These are phyloP conservation scores for Sinocyclocheilus grahami DNA, from an alignment of 2,113 vertebrate genomes.

Conservation along the genomic window DNA sequence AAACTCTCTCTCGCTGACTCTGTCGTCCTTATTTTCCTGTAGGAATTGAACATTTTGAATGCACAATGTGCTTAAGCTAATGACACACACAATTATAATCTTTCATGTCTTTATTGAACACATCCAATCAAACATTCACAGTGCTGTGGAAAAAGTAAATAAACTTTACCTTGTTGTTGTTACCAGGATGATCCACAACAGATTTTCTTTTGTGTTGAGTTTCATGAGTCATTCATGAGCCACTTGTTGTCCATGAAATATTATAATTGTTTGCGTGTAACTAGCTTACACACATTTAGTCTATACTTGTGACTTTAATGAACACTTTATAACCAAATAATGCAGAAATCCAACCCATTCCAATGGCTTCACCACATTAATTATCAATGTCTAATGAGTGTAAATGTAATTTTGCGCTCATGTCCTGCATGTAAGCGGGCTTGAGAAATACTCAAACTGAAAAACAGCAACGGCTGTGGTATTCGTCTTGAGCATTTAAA, in stretches of 20 bases:
- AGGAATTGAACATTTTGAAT: too few species aligned
- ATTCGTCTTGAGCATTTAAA: not conserved
- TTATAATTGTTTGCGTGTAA: not conserved
- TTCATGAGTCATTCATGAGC: too few species aligned
- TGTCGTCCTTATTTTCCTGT: too few species aligned
- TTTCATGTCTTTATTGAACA: not conserved
- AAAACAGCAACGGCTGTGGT: not conserved
- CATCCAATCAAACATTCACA: too few species aligned
- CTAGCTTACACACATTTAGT: not conserved
- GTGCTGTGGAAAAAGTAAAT: too few species aligned
- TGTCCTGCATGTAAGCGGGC: too few species aligned
- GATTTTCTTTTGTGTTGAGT: too few species aligned
- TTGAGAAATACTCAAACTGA: too few species aligned
- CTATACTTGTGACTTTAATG: not conserved
- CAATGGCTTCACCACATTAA: not conserved
- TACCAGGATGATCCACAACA: too few species aligned
- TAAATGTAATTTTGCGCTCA: too few species aligned
- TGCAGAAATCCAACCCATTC: not conserved
- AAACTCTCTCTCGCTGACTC: too few species aligned
- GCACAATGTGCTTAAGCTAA: not conserved
- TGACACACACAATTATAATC: not conserved
- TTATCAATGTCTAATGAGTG: not conserved
- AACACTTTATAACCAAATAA: not conserved
- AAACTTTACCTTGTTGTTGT: too few species aligned
- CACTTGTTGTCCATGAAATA: not conserved